A percentile compares a stretch with the other conserved stretches of the same genome.
Evolutionary conservation across 2,797 vertebrate species (phyloP).

Genomic region (Pterois miles): DNA sequence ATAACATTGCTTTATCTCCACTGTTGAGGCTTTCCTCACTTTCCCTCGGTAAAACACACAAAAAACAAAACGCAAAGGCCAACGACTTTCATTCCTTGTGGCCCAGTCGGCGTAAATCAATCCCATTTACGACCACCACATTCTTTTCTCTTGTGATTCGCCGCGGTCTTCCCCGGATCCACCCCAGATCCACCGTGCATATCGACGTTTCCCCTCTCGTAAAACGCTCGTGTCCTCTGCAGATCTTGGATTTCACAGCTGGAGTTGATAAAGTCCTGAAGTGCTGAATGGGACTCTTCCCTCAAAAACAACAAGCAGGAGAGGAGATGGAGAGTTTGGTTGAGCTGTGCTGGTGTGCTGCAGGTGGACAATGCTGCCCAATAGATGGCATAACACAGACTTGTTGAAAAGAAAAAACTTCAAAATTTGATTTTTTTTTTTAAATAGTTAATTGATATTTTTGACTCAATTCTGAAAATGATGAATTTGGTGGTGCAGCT

Average conservation of each 20-base stretch:
- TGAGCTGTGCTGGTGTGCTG: background rate
- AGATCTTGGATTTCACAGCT: conserved; percentile 72
- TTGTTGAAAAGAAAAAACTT: too few species aligned
- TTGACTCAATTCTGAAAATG: too few species aligned
- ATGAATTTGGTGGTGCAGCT: too few species aligned
- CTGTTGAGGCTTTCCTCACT: conserved; percentile 29
- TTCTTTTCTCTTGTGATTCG: conserved; percentile 59
- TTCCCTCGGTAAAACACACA: conserved; percentile 19
- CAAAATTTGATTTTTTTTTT: rapidly evolving
- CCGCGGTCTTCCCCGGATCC: conserved; percentile 49
- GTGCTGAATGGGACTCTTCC: conserved; percentile 54
- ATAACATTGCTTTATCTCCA: background rate
- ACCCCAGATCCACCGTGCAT: conserved; percentile 32
- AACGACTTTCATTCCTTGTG: conserved; percentile 30
- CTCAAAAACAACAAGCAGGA: conserved; percentile 62
- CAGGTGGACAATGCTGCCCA: background rate
- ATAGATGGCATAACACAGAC: rapidly evolving
- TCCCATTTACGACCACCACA: conserved; percentile 51
- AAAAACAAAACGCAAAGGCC: conserved; percentile 39
- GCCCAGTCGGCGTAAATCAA: conserved; percentile 57
- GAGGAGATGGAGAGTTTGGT: conserved; percentile 5
- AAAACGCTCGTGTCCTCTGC: conserved; percentile 43
- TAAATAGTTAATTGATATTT: too few species aligned
- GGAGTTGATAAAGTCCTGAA: conserved; percentile 68
- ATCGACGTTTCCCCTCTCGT: conserved; percentile 38